Base-by-base conservation (phyloP, 2,888 invertebrate genomes). In the Mongoloraphidia duomilia region DNA sequence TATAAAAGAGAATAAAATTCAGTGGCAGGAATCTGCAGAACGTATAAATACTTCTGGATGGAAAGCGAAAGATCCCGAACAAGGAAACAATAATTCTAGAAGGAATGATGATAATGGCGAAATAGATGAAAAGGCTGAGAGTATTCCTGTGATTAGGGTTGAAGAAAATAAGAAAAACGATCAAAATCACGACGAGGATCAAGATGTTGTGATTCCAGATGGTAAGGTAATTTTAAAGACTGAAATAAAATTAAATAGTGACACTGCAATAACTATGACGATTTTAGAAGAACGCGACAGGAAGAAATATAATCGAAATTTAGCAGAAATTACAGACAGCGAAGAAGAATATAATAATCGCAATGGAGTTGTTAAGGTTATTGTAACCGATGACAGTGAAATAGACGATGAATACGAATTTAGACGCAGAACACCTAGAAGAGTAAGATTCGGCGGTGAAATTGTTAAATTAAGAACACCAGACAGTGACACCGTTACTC, bases 381-480 rank as follows among this genome's bases (percentile, higher is more conserved):
- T 80, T 47, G 71, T 81, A 47, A 77, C 77, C 38, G 75, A 68
- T 38, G 65, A 75, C 51, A 77, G 73, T 35, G 79, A 79, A 48
- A 26, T 26, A 26, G 72, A 76, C 1, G 77, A 77, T 48, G 79
- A 79, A 53, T 71, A 68, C 9, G 64, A 67, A 47, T 60, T 59
- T 48, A 40, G 53, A 34, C 72, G 79, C 17, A 71, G 76, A 55
- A 77, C 79, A 1, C 76, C 80, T 0, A 77, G 86, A 61, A 76
- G 85, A 59, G 89, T 89, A 9, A 79, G 85, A 44, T 89, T 89
- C 57, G 89, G 89, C 5, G 89, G 89, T n/a, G 89, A 89, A 67
- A 76, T 85, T 54, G 82, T 89, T 4, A 89, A 89, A 70, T 76
- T 89, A 65, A 71, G 89, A 53, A 89, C 89, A 11, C 89, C 89